Base-by-base conservation (phyloP, 64 coral and sea anemone genomes). In the Montipora capricornis region DNA sequence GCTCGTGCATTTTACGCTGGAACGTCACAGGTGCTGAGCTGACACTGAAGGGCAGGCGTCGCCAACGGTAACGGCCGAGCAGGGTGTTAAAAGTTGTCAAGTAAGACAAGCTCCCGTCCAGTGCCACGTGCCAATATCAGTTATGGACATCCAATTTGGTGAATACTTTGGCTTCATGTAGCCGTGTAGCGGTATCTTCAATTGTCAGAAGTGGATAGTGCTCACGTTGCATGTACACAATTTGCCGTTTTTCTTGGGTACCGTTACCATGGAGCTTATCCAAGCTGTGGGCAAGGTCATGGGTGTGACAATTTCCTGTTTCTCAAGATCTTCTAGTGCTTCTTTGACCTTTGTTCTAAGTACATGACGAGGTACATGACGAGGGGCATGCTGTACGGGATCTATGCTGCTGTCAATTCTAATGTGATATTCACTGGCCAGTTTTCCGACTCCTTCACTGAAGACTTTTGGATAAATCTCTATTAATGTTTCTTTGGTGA, bases 111-210 rank as follows among this genome's bases (percentile, higher is more conserved):
- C 78, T 58, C 44, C 69, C 88, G 7, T 80, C 76, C 62, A 90
- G 46, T 48, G 76, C 52, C 4, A 90, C 61, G 12, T 90, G 88
- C 88, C 88, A 90, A 55, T 80, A 90, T 60, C 88, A 75, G 0
- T 90, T 90, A 22, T 46, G 22, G 2, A 71, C 76, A 15, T 90
- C 88, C 24, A 90, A 52, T 15, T 74, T 20, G 15, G 83, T 88
- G 74, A 93, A 93, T 16, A 93, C 91, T 44, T 87, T 87, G 2
- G 76, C 83, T 7, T 74, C 84, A 52, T 93, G 91, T 70, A 94
- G 84, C 15, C 84, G 44, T 47, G 84, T 94, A 5, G 76, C 76
- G 15, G 89, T 76, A 11, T 94, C 92, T 74, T 94, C 84, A 47
- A 88, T 94, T 4, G 84, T 94, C 26, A 77, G 84, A 4, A 81